Evolutionary conservation across 2,797 vertebrate genomes (phyloP), one percentile per base, ranked within the genome.

Genomic region (Coranthus polyacanthus): DNA sequence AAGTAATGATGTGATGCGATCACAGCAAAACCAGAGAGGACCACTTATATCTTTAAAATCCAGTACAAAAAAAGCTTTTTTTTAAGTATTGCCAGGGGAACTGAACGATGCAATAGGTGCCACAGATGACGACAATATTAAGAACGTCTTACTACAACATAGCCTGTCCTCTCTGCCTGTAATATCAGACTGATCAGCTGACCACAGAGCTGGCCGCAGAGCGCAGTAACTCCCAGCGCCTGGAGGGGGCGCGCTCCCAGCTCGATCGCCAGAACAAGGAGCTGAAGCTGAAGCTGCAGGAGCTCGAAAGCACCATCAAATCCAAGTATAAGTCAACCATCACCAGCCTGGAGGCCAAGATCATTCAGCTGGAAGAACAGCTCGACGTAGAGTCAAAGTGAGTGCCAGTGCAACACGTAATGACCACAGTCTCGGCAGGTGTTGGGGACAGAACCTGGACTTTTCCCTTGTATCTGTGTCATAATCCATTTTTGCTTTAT

Each of bases 211-310:
- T 99, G 87, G 78, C 90, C 0, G 78, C 94, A 0, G 97, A 99
- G 87, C 97, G 96, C 61, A 94, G 95, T 86, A 94, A 91, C 0
- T 81, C 93, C 0, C 97, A 97, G 93, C 95, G 94, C 69, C 93
- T 97, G 15, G 97, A 99, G 87, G 97, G 96, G 0, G 75, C 92
- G 12, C 94, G 96, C 43, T 94, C 96, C 71, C 97, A 98, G 84
- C 81, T 97, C 55, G 97, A 99, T 65, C 96, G 97, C 46, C 96
- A 97, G 92, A 98, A 97, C 91, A 98, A 98, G 86, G 97, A 99
- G 82, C 90, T 98, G 58, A 97, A 96, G 72, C 87, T 94, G 51
- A 99, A 98, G 82, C 92, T 97, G 77, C 96, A 97, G 90, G 97
- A 99, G 82, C 93, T 98, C 65, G 97, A 99, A 82, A 86, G 86